Conservation (phyloP, 2,888 invertebrate species). For the Nymphalis urticae region DNA sequence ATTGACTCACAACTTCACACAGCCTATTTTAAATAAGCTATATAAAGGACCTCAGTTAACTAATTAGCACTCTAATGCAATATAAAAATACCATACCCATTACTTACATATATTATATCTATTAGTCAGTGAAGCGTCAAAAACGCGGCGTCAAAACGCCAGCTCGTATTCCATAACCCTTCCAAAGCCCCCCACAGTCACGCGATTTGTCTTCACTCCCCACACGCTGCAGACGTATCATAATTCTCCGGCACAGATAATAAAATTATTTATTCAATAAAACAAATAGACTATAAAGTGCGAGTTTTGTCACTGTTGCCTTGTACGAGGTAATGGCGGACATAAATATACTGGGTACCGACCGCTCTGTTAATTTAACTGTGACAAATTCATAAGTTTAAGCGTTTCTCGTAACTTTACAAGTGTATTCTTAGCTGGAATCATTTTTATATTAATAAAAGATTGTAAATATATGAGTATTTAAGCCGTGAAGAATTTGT, state of each 20-base stretch:
- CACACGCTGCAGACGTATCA: constrained; percentile 31
- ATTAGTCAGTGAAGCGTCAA: neutral
- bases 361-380: constrained; percentile 30
- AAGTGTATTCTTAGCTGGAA: constrained; percentile 18
- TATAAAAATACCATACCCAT: too few relatives aligned
- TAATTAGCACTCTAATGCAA: too few relatives aligned
- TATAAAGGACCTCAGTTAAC: too few relatives aligned
- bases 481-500: neutral
- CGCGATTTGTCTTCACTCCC: constrained; percentile 50
- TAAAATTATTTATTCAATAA: constrained; percentile 73
- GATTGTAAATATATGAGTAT: neutral
- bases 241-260: constrained; percentile 48
- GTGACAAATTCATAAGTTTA: constrained; percentile 37
- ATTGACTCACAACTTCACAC: too few relatives aligned
- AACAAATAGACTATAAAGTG: constrained; percentile 75
- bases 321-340: constrained; percentile 61
- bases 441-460: constrained; percentile 4
- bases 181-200: constrained; percentile 51
- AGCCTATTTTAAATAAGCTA: too few relatives aligned
- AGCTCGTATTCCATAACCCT: constrained; percentile 4
- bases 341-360: constrained; percentile 55
- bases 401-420: constrained; percentile 26
- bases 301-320: constrained; percentile 70
- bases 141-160: constrained; percentile 24
- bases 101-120: too few relatives aligned